Conservation (phyloP, 2,797 vertebrate species). For the Hippocampus kuda region DNA sequence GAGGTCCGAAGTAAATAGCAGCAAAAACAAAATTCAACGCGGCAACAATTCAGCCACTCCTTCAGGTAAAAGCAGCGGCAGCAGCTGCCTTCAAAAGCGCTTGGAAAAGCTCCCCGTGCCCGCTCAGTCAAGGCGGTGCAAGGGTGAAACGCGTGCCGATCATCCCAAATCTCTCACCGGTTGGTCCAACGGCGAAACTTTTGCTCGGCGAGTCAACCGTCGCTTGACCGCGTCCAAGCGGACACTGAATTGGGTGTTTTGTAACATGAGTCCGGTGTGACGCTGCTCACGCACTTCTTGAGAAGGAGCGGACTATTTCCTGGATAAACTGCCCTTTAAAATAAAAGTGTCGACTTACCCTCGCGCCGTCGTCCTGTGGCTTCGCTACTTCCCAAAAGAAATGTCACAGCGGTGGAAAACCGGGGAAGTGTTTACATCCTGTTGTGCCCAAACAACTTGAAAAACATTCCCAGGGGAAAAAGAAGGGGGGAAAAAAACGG, state of each 20-base stretch:
- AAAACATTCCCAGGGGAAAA: not conserved
- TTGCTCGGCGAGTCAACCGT: not conserved
- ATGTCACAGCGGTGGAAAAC: not conserved
- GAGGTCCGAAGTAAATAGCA: not conserved
- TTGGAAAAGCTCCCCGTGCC: not conserved
- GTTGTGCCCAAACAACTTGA: not conserved
- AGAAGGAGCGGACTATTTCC: not conserved
- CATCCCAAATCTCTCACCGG: not conserved
- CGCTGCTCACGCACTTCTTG: not conserved
- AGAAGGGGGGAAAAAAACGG: accelerated
- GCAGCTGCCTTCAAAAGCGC: not conserved
- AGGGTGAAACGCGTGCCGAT: not conserved
- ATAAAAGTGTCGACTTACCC: not conserved
- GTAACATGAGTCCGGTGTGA: not conserved
- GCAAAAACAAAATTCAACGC: not conserved
- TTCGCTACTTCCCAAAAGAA: not conserved
- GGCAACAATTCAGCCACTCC: not conserved
- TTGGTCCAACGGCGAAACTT: not conserved
- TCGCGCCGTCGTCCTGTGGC: not conserved
- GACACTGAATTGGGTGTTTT: not conserved
- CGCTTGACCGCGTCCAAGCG: not conserved
- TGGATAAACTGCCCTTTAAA: not conserved
- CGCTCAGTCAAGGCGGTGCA: not conserved
- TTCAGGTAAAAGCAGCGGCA: not conserved
- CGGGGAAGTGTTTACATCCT: not conserved